Conservation (phyloP, 2,797 vertebrate species). For the Schizothorax lantsangensis region DNA sequence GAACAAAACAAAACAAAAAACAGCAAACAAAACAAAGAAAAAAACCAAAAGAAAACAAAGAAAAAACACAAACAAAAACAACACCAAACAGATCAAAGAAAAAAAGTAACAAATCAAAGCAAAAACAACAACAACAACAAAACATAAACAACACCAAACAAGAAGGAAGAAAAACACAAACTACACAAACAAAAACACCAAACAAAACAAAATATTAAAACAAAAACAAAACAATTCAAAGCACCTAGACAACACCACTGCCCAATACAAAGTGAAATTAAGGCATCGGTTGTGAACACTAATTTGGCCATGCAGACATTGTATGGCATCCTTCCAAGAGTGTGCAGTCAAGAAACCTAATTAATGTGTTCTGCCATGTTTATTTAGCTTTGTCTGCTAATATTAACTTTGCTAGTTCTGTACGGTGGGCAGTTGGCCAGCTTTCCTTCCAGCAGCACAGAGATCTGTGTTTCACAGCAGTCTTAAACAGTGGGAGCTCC, state of each 20-base stretch:
- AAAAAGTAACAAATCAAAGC: background rate
- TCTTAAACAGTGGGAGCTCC: constrained; percentile 38
- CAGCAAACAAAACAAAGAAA: background rate
- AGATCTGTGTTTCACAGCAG: constrained; percentile 27
- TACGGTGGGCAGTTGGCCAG: background rate
- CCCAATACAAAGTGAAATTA: background rate
- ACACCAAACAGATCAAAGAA: background rate
- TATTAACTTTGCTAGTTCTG: constrained; percentile 28
- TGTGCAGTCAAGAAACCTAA: background rate
- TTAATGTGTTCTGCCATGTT: constrained; percentile 11
- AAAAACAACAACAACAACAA: no score
- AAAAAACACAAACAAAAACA: background rate
- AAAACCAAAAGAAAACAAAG: background rate
- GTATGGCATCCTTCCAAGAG: background rate
- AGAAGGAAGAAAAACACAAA: background rate
- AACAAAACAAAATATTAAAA: background rate
- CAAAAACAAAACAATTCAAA: background rate
- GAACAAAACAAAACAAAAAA: no score
- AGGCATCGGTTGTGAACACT: background rate
- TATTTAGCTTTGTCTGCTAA: constrained; percentile 36
- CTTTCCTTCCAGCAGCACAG: background rate
- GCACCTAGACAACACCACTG: background rate
- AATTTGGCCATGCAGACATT: background rate
- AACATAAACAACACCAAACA: background rate
- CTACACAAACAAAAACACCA: background rate